Evolutionary conservation across 2,113 vertebrate genomes (phyloP), one percentile per base, ranked within the genome.

Genomic region (Ageneiosus marmoratus): DNA sequence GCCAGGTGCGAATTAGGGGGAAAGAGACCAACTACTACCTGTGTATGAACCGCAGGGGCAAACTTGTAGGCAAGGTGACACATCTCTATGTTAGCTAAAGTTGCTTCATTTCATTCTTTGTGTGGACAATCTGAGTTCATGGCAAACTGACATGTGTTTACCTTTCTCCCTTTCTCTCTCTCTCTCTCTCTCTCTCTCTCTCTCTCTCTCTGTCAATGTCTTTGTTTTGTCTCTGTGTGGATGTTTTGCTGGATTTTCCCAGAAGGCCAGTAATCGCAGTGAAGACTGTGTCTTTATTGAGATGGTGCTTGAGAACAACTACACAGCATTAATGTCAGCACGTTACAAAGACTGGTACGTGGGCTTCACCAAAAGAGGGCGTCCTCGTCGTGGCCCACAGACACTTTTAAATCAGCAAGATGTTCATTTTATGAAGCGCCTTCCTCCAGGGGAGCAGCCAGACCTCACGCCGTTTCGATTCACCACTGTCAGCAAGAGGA

Each of bases 301-400:
- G 87, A 94, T 94, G 89, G 94, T 95, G 75, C 89, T 95, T 87
- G 95, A 95, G 91, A 95, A 95, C 89, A 92, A 95, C 92, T 95
- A 95, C 91, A 95, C 94, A 15, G 95, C 95, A 60, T 88, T 95
- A 86, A 93, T 94, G 93, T 95, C 95, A 2, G 95, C 94, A 0
- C 92, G 93, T 83, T 92, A 95, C 84, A 81, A 90, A 13, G 95
- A 89, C 87, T 95, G 94, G 94, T 95, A 95, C 46, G 93, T 95
- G 83, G 95, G 95, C 83, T 95, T 95, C 85, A 95, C 93, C 72
- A 93, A 94, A 88, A 89, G 91, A 83, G 95, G 94, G 6, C 92
- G 93, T 34, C 93, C 95, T 84, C 93, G 93, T 73, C 92, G 93
- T 1, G 94, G 94, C 32, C 92, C 92, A 0, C 89, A 92, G 83